These are phyloP conservation scores for Betta splendens DNA, from an alignment of 2,797 vertebrate genomes.

Conservation along the genomic window DNA sequence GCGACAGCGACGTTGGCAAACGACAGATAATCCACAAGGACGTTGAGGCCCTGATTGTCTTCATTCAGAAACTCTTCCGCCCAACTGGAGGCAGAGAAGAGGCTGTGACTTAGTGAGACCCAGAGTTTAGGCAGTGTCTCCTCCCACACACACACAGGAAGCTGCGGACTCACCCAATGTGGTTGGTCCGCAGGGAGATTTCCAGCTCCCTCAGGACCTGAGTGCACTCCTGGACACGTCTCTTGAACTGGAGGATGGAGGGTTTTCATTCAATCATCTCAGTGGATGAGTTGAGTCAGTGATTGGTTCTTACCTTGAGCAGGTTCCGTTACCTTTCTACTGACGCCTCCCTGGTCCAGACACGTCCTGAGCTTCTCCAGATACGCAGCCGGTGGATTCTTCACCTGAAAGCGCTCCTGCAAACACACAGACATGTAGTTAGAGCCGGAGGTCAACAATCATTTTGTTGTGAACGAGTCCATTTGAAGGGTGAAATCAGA, in stretches of 20 bases:
- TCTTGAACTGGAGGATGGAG: slow-evolving; percentile 84
- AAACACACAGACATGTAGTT: slow-evolving; percentile 29
- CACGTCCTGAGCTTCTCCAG: slow-evolving; percentile 91
- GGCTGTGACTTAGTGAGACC: background rate
- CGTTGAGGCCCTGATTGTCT: slow-evolving; percentile 90
- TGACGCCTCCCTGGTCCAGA: slow-evolving; percentile 87
- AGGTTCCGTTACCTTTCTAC: slow-evolving; percentile 93
- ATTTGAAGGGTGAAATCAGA: background rate
- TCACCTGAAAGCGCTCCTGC: slow-evolving; percentile 95
- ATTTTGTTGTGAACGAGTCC: slow-evolving; percentile 35
- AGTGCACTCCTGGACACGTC: slow-evolving; percentile 89
- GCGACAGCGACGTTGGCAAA: slow-evolving; percentile 86
- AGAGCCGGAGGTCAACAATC: slow-evolving; percentile 21
- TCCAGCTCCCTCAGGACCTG: slow-evolving; percentile 93
- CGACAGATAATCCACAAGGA: slow-evolving; percentile 91
- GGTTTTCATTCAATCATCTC: background rate
- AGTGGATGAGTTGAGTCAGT: too few relatives aligned
- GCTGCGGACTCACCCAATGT: slow-evolving; percentile 96
- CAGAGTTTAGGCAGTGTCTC: too few relatives aligned
- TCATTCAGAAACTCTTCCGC: slow-evolving; percentile 94
- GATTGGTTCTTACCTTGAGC: too few relatives aligned
- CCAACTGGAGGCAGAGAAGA: slow-evolving; percentile 80
- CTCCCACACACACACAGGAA: too few relatives aligned
- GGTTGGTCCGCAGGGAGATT: slow-evolving; percentile 94
- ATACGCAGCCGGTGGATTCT: slow-evolving; percentile 91